Evolutionary conservation across 1,140 invertebrate genomes (phyloP), one percentile per base, ranked within the genome.

Genomic region (Drosophila ercepeae): DNA sequence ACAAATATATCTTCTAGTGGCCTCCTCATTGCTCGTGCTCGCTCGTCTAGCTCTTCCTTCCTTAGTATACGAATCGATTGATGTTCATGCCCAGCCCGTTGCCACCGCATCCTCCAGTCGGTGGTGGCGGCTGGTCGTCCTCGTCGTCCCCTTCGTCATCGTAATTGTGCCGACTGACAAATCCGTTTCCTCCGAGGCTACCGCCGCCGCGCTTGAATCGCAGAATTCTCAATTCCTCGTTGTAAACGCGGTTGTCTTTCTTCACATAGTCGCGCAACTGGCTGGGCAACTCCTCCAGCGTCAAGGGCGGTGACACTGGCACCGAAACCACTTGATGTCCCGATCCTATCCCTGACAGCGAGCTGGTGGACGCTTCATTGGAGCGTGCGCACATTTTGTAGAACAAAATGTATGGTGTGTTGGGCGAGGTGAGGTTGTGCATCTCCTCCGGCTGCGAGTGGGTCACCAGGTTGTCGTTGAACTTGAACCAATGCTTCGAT

Each of bases 321-420:
- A 79, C 60, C 8, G 83, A 67, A 1, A 89, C 67, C 50, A 90
- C 64, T 18, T 67, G 59, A 46, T 44, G 55, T 52, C 61, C 48
- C 13, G 42, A 21, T n/a, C 16, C 57, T 5, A 63, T 13, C 16
- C 23, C 36, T 16, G 71, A 13, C 25, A 67, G 45, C 23, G 74
- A 44, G 61, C 51, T 18, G 52, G 49, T 27, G 0, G 63, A 21
- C 1, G 60, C 44, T n/a, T 91, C 88, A n/a, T 75, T 86, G 4
- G 89, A 90, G 14, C 73, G 65, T 3, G 78, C 90, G 29, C 79
- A 79, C 86, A 90, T 90, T 44, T 92, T 86, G 82, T 97, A 97
- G 75, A 97, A 96, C 3, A 97, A 91, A 46, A 97, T 95, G 74
- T 97, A 97, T 0, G 96, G 95, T 0, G 96, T 97, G 81, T 96